phyloP scores from a whole-genome alignment of 2,113 vertebrate species.

The Cettia cetti region DNA sequence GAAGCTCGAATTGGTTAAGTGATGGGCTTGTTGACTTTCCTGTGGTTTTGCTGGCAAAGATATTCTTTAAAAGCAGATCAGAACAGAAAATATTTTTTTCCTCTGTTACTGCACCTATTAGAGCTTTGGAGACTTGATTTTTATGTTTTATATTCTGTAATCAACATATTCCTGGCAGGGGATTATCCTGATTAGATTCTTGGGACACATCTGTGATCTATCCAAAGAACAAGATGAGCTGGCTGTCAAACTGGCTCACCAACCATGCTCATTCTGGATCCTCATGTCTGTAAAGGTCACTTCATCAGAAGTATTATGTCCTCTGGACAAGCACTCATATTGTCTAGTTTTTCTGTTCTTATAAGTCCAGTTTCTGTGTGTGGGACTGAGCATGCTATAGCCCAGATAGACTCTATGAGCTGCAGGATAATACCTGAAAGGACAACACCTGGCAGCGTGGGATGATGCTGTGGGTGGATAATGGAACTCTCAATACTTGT shows the following conservation, averaged over 20 bases:
- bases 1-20: neutral
- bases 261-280: neutral
- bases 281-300: neutral
- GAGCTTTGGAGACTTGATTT: neutral
- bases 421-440: neutral
- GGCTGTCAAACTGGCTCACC: neutral
- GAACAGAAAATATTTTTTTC: neutral
- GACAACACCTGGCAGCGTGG: neutral
- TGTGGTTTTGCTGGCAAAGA: neutral
- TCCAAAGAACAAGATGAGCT: neutral
- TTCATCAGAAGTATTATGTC: neutral
- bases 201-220: neutral
- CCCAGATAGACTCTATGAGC: neutral
- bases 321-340: neutral
- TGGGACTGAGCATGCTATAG: neutral
- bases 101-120: neutral
- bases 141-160: neutral
- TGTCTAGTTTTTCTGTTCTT: neutral
- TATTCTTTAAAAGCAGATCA: neutral
- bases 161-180: neutral
- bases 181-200: neutral
- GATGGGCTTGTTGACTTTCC: neutral
- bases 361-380: neutral
- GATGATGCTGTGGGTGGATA: neutral
- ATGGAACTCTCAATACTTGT: neutral